Evolutionary conservation across 2,797 vertebrate species (phyloP).

Genomic region (Merluccius polli): DNA sequence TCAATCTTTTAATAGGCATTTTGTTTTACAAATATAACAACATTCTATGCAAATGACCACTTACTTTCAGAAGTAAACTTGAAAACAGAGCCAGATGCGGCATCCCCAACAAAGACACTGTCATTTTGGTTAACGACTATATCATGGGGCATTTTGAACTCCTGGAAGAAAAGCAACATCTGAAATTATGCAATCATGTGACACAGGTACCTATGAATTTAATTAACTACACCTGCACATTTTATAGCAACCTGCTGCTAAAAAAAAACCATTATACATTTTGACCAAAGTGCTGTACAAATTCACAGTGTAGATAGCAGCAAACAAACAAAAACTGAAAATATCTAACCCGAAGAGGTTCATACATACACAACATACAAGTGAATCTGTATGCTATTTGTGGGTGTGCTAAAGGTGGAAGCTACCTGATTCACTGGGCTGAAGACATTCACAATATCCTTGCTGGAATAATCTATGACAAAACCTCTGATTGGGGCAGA

Average conservation of each 20-base stretch:
- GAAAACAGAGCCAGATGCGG: constrained; percentile 75
- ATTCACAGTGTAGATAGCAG: background rate
- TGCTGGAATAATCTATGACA: constrained; percentile 87
- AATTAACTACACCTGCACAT: background rate
- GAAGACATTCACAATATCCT: constrained; percentile 86
- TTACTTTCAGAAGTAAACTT: constrained; percentile 90
- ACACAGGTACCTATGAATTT: background rate
- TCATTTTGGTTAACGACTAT: constrained; percentile 79
- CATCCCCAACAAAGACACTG: constrained; percentile 84
- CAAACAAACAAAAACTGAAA: background rate
- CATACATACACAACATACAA: too few relatives aligned
- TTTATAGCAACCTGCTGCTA: background rate
- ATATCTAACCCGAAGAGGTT: background rate
- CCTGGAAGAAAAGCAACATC: constrained; percentile 63
- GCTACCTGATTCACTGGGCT: constrained; percentile 82
- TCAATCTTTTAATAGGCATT: background rate
- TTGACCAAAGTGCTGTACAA: too few relatives aligned
- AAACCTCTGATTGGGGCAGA: constrained; percentile 81
- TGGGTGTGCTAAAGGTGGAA: background rate
- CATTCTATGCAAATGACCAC: constrained; percentile 33
- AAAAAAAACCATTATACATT: background rate
- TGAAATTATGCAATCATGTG: background rate
- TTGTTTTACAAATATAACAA: background rate
- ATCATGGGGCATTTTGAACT: constrained; percentile 92
- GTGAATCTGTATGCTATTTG: background rate